Evolutionary conservation across 2,797 vertebrate species (phyloP).

Genomic region (Periparus ater): DNA sequence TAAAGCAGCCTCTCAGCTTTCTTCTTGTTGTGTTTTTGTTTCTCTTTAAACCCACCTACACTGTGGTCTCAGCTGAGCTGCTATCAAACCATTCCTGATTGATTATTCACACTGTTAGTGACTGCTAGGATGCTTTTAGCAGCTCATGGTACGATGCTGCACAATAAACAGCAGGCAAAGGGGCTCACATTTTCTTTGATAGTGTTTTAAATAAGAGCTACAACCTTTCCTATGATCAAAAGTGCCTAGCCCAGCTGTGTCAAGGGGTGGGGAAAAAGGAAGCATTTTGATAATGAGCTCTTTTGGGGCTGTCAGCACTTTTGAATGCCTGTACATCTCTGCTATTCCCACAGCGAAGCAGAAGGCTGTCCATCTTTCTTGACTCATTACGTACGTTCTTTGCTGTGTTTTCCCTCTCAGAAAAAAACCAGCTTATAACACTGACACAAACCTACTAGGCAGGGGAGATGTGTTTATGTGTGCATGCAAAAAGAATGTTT

Average conservation of each 20-base stretch:
- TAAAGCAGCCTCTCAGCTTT: neutral
- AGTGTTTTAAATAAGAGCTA: constrained; percentile 8
- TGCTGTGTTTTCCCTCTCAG: neutral
- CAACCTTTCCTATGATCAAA: constrained; percentile 38
- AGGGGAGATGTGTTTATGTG: constrained; percentile 35
- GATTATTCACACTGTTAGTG: neutral
- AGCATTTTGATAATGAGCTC: constrained; percentile 45
- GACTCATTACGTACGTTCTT: fast-evolving
- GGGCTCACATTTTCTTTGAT: neutral
- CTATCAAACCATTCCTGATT: neutral
- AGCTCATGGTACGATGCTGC: neutral
- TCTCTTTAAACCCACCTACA: constrained; percentile 6
- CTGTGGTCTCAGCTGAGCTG: neutral
- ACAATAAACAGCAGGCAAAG: neutral
- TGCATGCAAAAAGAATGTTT: constrained; percentile 58
- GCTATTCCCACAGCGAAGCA: neutral
- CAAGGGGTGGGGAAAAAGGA: constrained; percentile 30
- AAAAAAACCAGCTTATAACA: neutral
- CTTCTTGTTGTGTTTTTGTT: neutral
- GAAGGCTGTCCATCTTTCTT: neutral
- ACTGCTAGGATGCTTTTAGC: neutral
- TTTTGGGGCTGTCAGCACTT: constrained; percentile 36
- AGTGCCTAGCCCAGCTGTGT: neutral
- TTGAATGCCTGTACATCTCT: neutral
- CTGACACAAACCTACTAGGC: neutral